Evolutionary conservation across 2,797 vertebrate genomes (phyloP).

Genomic region (Halcyon leucocephala): DNA sequence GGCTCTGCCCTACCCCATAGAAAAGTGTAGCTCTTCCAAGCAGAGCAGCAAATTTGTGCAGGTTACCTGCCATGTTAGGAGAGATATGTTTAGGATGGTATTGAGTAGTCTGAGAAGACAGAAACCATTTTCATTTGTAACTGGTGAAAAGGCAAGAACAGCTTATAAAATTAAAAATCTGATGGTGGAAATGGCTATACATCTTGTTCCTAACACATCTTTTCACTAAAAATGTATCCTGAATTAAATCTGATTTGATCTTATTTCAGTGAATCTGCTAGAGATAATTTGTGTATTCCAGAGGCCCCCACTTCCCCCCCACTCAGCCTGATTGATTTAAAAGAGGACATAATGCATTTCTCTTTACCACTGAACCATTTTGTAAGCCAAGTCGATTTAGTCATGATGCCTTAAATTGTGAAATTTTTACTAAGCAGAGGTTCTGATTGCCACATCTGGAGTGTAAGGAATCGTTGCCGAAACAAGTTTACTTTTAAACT

Average conservation of each 20-base stretch:
- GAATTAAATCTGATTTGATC: background rate
- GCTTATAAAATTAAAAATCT: background rate
- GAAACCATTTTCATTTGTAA: background rate
- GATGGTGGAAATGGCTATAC: background rate
- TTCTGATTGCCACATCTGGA: background rate
- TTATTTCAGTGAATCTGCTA: background rate
- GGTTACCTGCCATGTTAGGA: background rate
- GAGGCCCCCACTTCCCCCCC: background rate
- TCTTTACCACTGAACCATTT: background rate
- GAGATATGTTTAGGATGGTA: background rate
- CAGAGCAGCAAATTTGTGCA: background rate
- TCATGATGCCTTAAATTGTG: background rate
- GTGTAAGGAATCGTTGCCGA: background rate
- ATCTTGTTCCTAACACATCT: background rate
- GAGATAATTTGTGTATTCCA: background rate
- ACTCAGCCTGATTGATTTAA: background rate
- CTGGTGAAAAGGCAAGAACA: background rate
- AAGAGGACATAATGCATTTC: background rate
- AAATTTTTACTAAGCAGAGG: background rate
- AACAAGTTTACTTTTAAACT: background rate
- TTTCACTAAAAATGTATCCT: background rate
- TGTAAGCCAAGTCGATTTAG: background rate
- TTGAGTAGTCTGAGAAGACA: background rate
- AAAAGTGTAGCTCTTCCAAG: background rate
- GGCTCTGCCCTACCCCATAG: background rate